Evolutionary conservation across 1,140 invertebrate species (phyloP).

Genomic region (Drosophila lacteicornis): DNA sequence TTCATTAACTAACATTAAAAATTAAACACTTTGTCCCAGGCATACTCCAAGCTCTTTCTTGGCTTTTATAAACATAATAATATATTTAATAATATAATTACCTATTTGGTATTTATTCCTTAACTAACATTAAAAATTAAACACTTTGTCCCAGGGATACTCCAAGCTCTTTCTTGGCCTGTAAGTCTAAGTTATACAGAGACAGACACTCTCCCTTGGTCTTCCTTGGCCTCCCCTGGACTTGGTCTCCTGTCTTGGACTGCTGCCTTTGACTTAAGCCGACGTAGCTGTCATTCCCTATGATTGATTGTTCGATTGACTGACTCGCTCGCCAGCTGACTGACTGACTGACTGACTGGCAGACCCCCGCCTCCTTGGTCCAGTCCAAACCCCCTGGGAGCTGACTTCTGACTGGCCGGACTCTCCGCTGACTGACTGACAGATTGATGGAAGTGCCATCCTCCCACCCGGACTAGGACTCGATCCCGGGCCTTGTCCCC

Average conservation of each 20-base stretch:
- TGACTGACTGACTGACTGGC: constrained; percentile 3
- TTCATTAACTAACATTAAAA: background rate
- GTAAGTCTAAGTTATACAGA: background rate
- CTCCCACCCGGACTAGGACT: too few species aligned
- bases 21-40: background rate
- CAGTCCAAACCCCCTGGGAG: background rate
- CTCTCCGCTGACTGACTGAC: constrained; percentile 23
- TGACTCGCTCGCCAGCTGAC: constrained; percentile 53
- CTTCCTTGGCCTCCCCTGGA: background rate
- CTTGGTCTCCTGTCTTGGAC: constrained; percentile 7
- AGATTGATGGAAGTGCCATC: constrained; percentile 37
- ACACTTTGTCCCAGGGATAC: too few species aligned
- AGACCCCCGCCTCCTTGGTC: background rate
- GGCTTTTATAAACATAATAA: background rate
- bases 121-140: background rate
- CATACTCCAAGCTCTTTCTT: background rate
- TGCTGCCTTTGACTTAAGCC: constrained; percentile 70
- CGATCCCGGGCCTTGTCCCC: constrained; percentile 14
- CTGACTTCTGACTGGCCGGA: constrained; percentile 11
- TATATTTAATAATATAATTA: too few species aligned
- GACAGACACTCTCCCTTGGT: background rate
- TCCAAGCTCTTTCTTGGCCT: background rate
- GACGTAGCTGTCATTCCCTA: constrained; percentile 74
- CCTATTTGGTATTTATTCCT: too few species aligned
- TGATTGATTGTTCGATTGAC: constrained; percentile 80